Percentiles rank a stretch among this genome's conserved stretches.
These are phyloP conservation scores for Dynastes hyllus DNA, from an alignment of 2,888 invertebrate species.

Conservation along the genomic window DNA sequence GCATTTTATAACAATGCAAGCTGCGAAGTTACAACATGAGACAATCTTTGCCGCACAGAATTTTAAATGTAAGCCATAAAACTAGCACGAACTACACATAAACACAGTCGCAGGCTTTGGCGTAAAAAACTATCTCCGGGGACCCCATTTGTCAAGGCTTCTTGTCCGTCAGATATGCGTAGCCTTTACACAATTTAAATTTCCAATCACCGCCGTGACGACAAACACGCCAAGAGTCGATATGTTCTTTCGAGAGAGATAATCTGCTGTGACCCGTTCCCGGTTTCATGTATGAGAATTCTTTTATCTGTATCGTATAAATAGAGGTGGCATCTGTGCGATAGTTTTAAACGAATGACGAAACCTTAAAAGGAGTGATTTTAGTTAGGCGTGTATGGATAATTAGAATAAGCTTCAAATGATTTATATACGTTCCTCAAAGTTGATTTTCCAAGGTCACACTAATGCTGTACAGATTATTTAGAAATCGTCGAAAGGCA, in stretches of 20 bases:
- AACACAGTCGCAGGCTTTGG: constrained; percentile 20
- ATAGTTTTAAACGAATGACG: constrained; percentile 36
- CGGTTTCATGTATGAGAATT: constrained; percentile 16
- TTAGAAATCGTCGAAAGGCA: too few relatives aligned
- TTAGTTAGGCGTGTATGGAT: neutral
- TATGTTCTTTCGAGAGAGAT: constrained; percentile 34
- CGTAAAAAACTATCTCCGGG: constrained; percentile 41
- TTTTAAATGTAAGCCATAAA: constrained; percentile 30
- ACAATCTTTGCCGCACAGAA: neutral
- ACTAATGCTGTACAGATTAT: too few relatives aligned
- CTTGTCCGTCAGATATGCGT: constrained; percentile 39
- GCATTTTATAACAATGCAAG: neutral
- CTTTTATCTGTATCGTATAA: constrained; percentile 28
- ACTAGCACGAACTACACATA: constrained; percentile 22
- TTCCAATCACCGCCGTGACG: constrained; percentile 27
- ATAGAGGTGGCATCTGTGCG: constrained; percentile 20
- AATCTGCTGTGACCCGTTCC: constrained; percentile 18
- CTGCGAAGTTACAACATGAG: neutral
- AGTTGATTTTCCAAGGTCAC: too few relatives aligned
- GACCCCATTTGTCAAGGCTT: constrained; percentile 40
- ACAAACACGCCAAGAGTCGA: constrained; percentile 33
- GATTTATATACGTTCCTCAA: too few relatives aligned
- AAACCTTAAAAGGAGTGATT: constrained; percentile 17
- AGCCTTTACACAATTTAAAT: constrained; percentile 44
- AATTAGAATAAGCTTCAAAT: too few relatives aligned